Evolutionary conservation across 2,797 vertebrate genomes (phyloP).

Genomic region (Anas georgica): DNA sequence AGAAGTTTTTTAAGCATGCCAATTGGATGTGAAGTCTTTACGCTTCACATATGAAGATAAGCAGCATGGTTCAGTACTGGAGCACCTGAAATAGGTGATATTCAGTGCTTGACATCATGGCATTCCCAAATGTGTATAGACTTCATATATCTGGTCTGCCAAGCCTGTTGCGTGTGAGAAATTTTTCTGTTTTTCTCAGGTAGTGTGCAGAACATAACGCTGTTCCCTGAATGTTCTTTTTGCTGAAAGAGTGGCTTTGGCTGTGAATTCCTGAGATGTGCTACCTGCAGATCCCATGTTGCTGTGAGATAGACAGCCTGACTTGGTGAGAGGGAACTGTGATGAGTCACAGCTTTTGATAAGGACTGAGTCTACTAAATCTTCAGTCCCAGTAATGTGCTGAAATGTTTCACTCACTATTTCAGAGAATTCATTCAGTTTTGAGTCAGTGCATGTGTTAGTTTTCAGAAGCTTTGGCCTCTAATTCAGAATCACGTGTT

Average conservation of each 20-base stretch:
- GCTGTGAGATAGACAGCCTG: background rate
- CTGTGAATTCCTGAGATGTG: background rate
- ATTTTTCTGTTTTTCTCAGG: background rate
- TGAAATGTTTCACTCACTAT: background rate
- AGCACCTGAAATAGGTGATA: background rate
- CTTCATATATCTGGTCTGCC: background rate
- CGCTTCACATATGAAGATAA: background rate
- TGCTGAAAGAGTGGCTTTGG: background rate
- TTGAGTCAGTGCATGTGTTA: background rate
- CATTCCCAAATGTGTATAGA: background rate
- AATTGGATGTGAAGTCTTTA: background rate
- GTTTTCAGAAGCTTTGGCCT: background rate
- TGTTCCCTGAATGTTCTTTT: background rate
- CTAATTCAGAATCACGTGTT: background rate
- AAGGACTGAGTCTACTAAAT: background rate
- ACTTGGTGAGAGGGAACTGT: background rate
- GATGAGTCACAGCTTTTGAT: background rate
- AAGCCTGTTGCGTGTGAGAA: background rate
- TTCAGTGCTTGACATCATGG: background rate
- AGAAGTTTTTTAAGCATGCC: background rate
- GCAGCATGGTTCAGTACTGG: background rate
- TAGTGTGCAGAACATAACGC: background rate
- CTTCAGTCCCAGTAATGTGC: background rate
- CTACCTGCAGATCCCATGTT: background rate
- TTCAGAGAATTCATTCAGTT: background rate